Conservation (phyloP, 2,888 invertebrate species). For the Xanthorhoe designata region DNA sequence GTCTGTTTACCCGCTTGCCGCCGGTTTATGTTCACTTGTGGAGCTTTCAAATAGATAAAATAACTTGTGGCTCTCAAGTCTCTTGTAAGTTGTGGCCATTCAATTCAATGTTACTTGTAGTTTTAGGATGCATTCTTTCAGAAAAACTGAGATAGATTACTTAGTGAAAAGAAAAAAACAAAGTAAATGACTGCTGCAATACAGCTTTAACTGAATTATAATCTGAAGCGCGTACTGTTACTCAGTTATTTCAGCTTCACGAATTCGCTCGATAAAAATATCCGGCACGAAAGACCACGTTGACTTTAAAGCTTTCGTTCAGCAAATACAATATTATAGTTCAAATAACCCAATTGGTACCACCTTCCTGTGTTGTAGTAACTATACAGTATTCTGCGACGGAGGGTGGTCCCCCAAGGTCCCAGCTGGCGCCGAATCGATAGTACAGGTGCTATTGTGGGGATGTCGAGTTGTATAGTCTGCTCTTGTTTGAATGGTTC, state of each 20-base stretch:
- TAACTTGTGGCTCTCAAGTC: not conserved
- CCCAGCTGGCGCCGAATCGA: constrained; percentile 33
- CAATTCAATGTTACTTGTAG: not conserved
- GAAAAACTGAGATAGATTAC: too few relatives aligned
- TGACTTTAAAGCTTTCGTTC: not conserved
- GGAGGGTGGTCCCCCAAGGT: constrained; percentile 33
- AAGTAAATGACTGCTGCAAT: too few relatives aligned
- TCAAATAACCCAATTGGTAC: not conserved
- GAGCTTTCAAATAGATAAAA: not conserved
- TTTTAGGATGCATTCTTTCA: too few relatives aligned
- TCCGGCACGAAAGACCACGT: constrained; percentile 5
- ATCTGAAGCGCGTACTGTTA: not conserved
- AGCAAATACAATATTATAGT: not conserved
- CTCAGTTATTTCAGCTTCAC: not conserved
- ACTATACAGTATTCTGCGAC: constrained; percentile 19
- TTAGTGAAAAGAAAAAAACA: too few relatives aligned
- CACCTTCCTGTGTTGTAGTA: constrained; percentile 7
- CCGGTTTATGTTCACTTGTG: constrained; percentile 1
- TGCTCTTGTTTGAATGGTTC: constrained; percentile 2
- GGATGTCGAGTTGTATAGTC: constrained; percentile 21
- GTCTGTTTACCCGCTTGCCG: constrained; percentile 14
- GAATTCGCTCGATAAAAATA: not conserved
- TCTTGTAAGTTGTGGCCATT: not conserved
- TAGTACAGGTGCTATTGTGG: constrained; percentile 34
- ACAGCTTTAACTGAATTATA: too few relatives aligned